phyloP scores from a whole-genome alignment of 2,888 invertebrate species.

The Phragmatobia fuliginosa region DNA sequence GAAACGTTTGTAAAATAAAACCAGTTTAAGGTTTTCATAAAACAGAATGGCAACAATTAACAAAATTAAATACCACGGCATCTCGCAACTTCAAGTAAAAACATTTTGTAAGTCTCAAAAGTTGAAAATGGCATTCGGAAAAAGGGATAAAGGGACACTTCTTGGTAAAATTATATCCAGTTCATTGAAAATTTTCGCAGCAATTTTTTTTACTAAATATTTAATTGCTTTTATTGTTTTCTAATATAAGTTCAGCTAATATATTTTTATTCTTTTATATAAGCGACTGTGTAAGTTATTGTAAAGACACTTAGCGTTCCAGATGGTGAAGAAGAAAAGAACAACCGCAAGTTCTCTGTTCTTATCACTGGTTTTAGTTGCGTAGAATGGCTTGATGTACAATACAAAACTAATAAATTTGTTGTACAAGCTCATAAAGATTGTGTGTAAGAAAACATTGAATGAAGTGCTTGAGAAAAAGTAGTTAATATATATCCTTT shows the following conservation, averaged over 20 bases:
- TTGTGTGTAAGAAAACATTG: neutral
- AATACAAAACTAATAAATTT: neutral
- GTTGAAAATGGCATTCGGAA: slow-evolving; percentile 26
- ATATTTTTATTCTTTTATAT: neutral
- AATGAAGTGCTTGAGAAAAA: too few relatives aligned
- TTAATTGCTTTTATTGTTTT: slow-evolving; percentile 21
- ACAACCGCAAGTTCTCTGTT: neutral
- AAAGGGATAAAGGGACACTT: slow-evolving; percentile 18
- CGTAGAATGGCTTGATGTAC: too few relatives aligned
- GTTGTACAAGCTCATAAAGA: neutral
- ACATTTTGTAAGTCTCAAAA: slow-evolving; percentile 30
- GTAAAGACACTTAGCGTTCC: neutral
- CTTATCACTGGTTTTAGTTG: neutral
- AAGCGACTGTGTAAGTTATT: neutral
- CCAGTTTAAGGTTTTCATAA: slow-evolving; percentile 29
- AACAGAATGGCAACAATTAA: slow-evolving; percentile 32
- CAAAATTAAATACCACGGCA: slow-evolving; percentile 35
- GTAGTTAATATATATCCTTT: too few relatives aligned
- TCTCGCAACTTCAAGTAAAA: slow-evolving; percentile 33
- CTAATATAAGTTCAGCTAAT: neutral
- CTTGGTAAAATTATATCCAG: slow-evolving; percentile 25
- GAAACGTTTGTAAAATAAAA: slow-evolving; percentile 7
- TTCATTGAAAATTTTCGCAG: slow-evolving; percentile 34
- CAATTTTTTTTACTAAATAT: slow-evolving; percentile 25
- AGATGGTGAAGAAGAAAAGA: neutral